phyloP scores from a whole-genome alignment of 2,113 vertebrate species.

The Takifugu bimaculatus region DNA sequence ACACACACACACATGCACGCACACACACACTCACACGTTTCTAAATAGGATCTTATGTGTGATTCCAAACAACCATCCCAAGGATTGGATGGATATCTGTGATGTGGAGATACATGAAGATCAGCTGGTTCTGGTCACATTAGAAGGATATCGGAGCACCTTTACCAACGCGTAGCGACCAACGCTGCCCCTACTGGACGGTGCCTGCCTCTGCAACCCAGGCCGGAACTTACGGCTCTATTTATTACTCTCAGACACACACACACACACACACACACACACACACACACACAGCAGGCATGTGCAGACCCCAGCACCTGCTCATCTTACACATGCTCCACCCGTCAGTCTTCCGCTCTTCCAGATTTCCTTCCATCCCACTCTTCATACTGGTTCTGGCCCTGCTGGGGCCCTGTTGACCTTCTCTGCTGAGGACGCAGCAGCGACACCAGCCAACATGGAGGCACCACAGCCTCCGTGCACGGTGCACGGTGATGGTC shows the following conservation, averaged over 20 bases:
- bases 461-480: constrained; percentile 60
- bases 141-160: background rate
- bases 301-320: constrained; percentile 48
- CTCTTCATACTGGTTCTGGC: constrained; percentile 8
- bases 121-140: too few species aligned
- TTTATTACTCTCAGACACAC: constrained; percentile 46
- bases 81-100: too few species aligned
- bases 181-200: background rate
- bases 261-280: constrained; percentile 21
- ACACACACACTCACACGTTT: constrained; percentile 31
- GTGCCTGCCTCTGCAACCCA: constrained; percentile 1
- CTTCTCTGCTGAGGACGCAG: constrained; percentile 57
- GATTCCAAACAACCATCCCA: too few species aligned
- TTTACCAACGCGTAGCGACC: constrained; percentile 5
- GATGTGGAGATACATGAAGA: too few species aligned
- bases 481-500: too few species aligned
- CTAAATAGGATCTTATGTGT: background rate
- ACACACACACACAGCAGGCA: constrained; percentile 21
- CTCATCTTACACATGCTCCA: constrained; percentile 25
- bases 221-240: constrained; percentile 30
- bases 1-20: constrained; percentile 23
- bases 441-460: constrained; percentile 58
- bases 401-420: constrained; percentile 46
- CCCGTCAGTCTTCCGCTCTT: constrained; percentile 40
- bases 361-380: constrained; percentile 31